Evolutionary conservation across 2,113 vertebrate genomes (phyloP), one percentile per base, ranked within the genome.

Genomic region (Chlamydotis undulata): DNA sequence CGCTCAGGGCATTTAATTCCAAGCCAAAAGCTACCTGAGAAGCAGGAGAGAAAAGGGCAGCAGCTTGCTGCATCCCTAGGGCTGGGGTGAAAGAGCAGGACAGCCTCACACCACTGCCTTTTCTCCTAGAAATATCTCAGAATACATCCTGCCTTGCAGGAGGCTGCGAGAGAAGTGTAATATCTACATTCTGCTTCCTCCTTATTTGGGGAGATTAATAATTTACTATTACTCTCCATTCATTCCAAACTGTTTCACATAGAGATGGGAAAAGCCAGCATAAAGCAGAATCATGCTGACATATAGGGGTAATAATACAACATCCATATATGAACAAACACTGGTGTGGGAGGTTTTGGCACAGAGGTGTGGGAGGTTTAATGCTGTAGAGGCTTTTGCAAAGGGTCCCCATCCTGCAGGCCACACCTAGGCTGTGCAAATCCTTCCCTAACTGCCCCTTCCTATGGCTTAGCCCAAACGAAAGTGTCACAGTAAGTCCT

Each of bases 1-100:
- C 92, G 0, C 81, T 89, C 78, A 99, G 73, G 25, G 98, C 96
- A 15, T 99, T 98, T 80, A 99, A 95, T 81, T 99, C 98, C 94
- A 99, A 97, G 31, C 98, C 99, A 68, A 99, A 99, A 5, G 98
- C 99, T 52, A 98, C 98, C 99, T 99, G 90, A 71, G 71, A 69
- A 83, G 24, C 6, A 22, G 28, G 10, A 88, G 22, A 93, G 43
- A 95, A 84, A 88, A 77, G 76, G 50, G 11, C 16, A 83, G 24
- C 63, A 90, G 53, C 57, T 73, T 4, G 3, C 31, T 86, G 35
- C 35, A 73, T 31, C 37, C 61, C 53, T 81, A 25, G 8, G 24
- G 31, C 8, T 31, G 52, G 33, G 23, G 13, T 69, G n/a, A 84
- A 78, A 84, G 56, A 60, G 37, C 24, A 81, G 39, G n/a, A 74